phyloP scores from a whole-genome alignment of 2,113 vertebrate species.

The Oreotrochilus melanogaster region DNA sequence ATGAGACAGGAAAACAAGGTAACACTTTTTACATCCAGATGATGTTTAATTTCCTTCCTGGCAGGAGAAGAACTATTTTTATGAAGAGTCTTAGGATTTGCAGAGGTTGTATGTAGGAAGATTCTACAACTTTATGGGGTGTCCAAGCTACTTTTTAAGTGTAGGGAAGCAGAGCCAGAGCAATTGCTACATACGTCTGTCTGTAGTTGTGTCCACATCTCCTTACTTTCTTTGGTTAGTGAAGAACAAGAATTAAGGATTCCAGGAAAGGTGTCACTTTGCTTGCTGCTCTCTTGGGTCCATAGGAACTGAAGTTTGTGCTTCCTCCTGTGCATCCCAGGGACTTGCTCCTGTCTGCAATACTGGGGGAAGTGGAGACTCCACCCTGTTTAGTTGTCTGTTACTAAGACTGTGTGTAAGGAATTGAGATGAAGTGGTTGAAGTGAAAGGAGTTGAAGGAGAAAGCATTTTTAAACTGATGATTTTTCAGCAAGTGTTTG shows the following conservation, averaged over 20 bases:
- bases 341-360: not conserved
- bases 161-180: not conserved
- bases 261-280: not conserved
- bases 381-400: not conserved
- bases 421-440: not conserved
- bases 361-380: not conserved
- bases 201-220: not conserved
- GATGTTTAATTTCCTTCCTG: not conserved
- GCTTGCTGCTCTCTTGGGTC: not conserved
- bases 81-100: not conserved
- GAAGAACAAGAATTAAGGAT: not conserved
- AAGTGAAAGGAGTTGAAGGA: not conserved
- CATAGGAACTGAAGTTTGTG: rapidly evolving
- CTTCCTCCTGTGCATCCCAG: not conserved
- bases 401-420: not conserved
- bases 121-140: not conserved
- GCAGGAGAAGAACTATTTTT: not conserved
- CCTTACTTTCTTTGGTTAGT: not conserved
- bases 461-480: not conserved
- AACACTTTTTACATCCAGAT: not conserved
- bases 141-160: not conserved
- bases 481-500: not conserved
- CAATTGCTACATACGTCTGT: not conserved
- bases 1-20: not conserved
- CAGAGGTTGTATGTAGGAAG: not conserved